Base-by-base conservation (phyloP, 2,113 vertebrate genomes). In the Myrmophylax atrothorax region DNA sequence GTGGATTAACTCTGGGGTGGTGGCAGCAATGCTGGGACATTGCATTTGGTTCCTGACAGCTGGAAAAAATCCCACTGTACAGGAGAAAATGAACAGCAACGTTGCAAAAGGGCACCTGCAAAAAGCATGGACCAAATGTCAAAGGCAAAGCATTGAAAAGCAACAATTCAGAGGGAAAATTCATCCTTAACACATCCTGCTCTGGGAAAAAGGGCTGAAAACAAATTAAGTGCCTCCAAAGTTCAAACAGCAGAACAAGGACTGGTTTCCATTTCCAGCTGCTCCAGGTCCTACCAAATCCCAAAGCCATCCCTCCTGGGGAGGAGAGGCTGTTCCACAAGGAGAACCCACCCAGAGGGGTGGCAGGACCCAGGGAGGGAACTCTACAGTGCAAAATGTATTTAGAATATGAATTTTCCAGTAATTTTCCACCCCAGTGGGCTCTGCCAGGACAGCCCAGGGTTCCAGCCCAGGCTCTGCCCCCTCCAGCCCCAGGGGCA, bases 371-470 rank as follows among this genome's bases (percentile, higher is more conserved):
- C 47, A 15, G 8, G 4, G 31, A 5, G 2, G 44, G n/a, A 68
- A 31, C 46, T n/a, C 5, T 0, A 13, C 3, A 23, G 10, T 4
- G 10, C 16, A 24, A 7, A 4, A 2, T 3, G 1, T 4, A 55
- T 46, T 53, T 31, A 24, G 13, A 68, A 24, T 19, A 53, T 18
- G 17, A 37, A 18, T 64, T 79, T 79, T 74, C 29, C 29, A n/a
- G 56, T 18, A 69, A 60, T 75, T 69, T 75, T 42, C 67, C 38
- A 46, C 11, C 8, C 28, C n/a, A 44, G 19, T 1, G 2, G 0
- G 4, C 11, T 52, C 52, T n/a, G 9, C 22, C 25, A 13, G 3
- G 24, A 17, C 14, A 38, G 46, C 35, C 38, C 82, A 42, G 6
- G 0, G 0, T 7, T 12, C 1, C 6, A 50, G 56, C 18, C 22